Evolutionary conservation across 2,888 invertebrate genomes (phyloP), one percentile per base, ranked within the genome.

Genomic region (Andrena bicolor): DNA sequence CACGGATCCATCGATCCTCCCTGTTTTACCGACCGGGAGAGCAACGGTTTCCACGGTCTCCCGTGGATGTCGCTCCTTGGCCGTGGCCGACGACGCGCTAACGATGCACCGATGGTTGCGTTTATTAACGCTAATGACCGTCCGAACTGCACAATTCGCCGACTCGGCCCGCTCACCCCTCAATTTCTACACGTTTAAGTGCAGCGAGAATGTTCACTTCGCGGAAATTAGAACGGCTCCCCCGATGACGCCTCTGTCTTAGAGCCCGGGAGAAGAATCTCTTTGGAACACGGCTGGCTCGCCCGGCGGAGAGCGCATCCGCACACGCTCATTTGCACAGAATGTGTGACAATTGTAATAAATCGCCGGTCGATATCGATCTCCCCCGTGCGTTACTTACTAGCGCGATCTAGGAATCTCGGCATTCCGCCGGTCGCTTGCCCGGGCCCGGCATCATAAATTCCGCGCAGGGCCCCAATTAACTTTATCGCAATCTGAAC

Each of bases 401-500:
- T 74, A 81, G 81, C 81, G 60, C 81, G 87, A 86, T 88, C 87
- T 88, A 87, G 83, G 87, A 87, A 87, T 82, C 80, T 81, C 80
- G 51, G 61, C 58, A 76, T 71, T 73, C 64, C 51, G 28, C 63
- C 60, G 69, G 16, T 66, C 66, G 63, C 35, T 76, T 74, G 51
- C 48, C 65, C 66, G 56, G 53, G 53, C 61, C 60, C 65, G 69
- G 76, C 58, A 58, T 82, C 80, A 81, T 88, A 86, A 85, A 86
- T 88, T 83, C 80, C 79, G 63, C 49, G 23, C 82, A 30, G 72
- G 78, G 82, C 84, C 82, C 82, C 86, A 85, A 88, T 88, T 88
- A 86, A 85, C 86, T 88, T 88, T 85, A 87, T 88, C 87, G 85
- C 77, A 75, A 86, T 88, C 86, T 74, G 76, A 81, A 86, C 87